Percentiles rank a stretch among this genome's conserved stretches.
Conservation (phyloP, 2,797 vertebrate genomes). For the Crossoptilon crossoptilon region DNA sequence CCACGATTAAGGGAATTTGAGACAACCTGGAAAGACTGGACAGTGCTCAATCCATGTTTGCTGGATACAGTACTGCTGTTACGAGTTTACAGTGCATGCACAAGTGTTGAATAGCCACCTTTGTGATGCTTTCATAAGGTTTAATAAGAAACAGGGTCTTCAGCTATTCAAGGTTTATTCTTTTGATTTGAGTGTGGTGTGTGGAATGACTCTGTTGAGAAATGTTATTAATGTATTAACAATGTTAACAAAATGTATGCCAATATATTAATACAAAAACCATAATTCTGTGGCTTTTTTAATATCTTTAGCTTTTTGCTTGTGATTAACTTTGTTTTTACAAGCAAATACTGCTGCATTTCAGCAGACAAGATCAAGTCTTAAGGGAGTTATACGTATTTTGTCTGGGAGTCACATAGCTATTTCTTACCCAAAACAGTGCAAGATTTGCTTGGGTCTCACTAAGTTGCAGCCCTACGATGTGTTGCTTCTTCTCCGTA, state of each 20-base stretch:
- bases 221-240: not conserved
- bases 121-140: not conserved
- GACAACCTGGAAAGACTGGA: not conserved
- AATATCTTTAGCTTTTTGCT: not conserved
- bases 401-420: not conserved
- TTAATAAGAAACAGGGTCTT: not conserved
- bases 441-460: not conserved
- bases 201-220: not conserved
- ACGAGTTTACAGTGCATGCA: not conserved
- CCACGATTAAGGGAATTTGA: not conserved
- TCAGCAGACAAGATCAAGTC: not conserved
- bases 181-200: not conserved
- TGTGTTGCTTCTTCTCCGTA: not conserved
- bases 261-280: not conserved
- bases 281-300: not conserved
- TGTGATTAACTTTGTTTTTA: not conserved
- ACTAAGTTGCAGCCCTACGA: not conserved
- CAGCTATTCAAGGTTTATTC: not conserved
- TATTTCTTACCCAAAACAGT: not conserved
- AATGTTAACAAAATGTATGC: not conserved
- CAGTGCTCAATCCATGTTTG: not conserved
- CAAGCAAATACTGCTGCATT: not conserved
- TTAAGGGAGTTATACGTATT: not conserved
- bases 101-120: not conserved
- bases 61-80: not conserved